A percentile compares a stretch with the other conserved stretches of the same genome.
phyloP scores from a whole-genome alignment of 2,888 invertebrate species.

The Catotricha subobsoleta region DNA sequence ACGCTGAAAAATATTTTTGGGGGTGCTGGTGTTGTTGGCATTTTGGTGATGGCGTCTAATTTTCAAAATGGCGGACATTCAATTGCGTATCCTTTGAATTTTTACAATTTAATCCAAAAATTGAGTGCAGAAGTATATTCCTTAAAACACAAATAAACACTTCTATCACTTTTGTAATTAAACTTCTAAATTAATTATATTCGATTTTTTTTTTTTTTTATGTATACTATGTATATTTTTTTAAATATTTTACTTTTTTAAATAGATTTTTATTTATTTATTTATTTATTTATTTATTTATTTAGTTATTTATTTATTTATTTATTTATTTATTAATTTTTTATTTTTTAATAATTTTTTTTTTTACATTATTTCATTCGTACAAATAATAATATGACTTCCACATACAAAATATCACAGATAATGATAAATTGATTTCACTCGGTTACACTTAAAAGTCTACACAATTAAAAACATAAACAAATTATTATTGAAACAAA shows the following conservation, averaged over 20 bases:
- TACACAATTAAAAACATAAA: too few relatives aligned
- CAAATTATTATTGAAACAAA: too few relatives aligned
- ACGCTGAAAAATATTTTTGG: conserved; percentile 11
- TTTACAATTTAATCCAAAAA: conserved; percentile 2
- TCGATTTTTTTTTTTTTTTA: not conserved
- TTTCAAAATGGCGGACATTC: conserved; percentile 22
- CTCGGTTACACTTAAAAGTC: too few relatives aligned
- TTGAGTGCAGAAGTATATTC: not conserved
- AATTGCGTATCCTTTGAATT: conserved; percentile 9
- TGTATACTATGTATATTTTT: too few relatives aligned
- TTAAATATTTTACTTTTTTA: not conserved
- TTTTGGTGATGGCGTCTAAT: conserved; percentile 11
- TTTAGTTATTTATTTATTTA: too few relatives aligned
- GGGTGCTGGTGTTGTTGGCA: conserved; percentile 6
- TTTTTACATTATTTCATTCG: too few relatives aligned
- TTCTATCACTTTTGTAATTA: too few relatives aligned
- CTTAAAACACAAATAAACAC: not conserved
- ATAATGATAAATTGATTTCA: too few relatives aligned
- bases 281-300: too few relatives aligned
- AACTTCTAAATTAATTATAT: not conserved
- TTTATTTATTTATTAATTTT: not conserved
- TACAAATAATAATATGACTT: too few relatives aligned
- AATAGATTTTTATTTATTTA: not conserved
- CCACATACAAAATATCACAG: too few relatives aligned
- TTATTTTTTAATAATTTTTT: not conserved